Evolutionary conservation across 2,888 invertebrate species (phyloP).

Genomic region (Sisyra terminalis): DNA sequence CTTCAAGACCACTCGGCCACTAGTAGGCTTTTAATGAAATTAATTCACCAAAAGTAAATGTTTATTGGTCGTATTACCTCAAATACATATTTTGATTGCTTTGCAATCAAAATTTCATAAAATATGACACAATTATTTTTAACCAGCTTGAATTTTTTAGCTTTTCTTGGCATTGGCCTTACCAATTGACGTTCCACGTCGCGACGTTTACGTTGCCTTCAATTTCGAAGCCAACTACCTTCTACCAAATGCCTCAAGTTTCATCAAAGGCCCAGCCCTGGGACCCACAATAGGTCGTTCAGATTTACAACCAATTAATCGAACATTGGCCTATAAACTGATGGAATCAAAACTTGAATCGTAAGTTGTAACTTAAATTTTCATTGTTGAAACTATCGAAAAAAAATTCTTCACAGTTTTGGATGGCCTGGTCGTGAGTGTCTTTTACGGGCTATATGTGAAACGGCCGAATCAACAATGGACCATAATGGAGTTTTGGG

Average conservation of each 20-base stretch:
- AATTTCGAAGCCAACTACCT: slow-evolving; percentile 54
- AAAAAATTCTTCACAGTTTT: slow-evolving; percentile 16
- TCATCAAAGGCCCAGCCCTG: slow-evolving; percentile 12
- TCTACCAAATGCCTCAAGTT: slow-evolving; percentile 33
- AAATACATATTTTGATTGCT: too few species aligned
- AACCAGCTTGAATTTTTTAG: too few species aligned
- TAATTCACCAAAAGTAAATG: too few species aligned
- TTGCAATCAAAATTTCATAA: too few species aligned
- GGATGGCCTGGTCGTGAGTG: slow-evolving; percentile 22
- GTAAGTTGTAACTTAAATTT: background rate
- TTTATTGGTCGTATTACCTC: too few species aligned
- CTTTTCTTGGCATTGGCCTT: slow-evolving; percentile 49
- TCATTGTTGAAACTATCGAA: too few species aligned
- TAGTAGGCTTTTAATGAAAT: too few species aligned
- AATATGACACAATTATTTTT: too few species aligned
- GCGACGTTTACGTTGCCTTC: slow-evolving; percentile 50
- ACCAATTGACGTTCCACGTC: slow-evolving; percentile 46
- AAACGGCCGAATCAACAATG: slow-evolving; percentile 18
- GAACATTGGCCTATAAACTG: slow-evolving; percentile 5
- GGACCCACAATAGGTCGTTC: background rate
- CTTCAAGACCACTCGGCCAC: too few species aligned
- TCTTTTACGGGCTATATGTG: slow-evolving; percentile 23
- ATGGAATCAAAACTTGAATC: slow-evolving; percentile 7
- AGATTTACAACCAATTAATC: background rate
- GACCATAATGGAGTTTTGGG: slow-evolving; percentile 21